These are phyloP conservation scores for Loris lydekkerianus DNA, from an alignment of 2,797 vertebrate species.

Conservation along the genomic window DNA sequence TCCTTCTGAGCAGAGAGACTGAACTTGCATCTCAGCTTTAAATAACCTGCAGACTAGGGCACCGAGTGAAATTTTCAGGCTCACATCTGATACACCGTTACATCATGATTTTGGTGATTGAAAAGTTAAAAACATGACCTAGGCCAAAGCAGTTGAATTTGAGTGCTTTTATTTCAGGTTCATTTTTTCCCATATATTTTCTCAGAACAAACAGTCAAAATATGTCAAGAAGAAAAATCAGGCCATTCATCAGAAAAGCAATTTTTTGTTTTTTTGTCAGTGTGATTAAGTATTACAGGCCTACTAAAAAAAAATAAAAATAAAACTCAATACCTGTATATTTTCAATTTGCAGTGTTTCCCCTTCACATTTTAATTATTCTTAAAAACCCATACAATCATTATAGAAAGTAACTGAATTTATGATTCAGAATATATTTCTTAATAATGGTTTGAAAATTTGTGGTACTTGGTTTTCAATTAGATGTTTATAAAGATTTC, in stretches of 20 bases:
- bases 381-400: constrained; percentile 68
- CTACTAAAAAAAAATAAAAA: constrained; percentile 49
- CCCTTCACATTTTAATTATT: constrained; percentile 72
- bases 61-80: not conserved
- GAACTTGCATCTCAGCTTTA: not conserved
- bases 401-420: constrained; percentile 67
- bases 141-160: constrained; percentile 50
- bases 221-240: constrained; percentile 76
- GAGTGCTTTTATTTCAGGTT: constrained; percentile 79
- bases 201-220: constrained; percentile 68
- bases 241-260: constrained; percentile 69
- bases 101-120: not conserved
- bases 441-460: constrained; percentile 76
- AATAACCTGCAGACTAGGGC: not conserved
- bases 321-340: constrained; percentile 44
- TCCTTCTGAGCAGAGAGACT: not conserved
- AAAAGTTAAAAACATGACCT: constrained; percentile 36
- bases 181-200: constrained; percentile 41
- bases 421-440: constrained; percentile 65
- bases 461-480: constrained; percentile 70
- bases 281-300: constrained; percentile 72
- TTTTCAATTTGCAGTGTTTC: constrained; percentile 73
- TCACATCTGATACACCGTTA: not conserved
- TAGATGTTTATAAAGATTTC: constrained; percentile 65
- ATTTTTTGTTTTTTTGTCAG: constrained; percentile 50